phyloP scores from a whole-genome alignment of 2,113 vertebrate genomes.

The Chloropsis cyanopogon region DNA sequence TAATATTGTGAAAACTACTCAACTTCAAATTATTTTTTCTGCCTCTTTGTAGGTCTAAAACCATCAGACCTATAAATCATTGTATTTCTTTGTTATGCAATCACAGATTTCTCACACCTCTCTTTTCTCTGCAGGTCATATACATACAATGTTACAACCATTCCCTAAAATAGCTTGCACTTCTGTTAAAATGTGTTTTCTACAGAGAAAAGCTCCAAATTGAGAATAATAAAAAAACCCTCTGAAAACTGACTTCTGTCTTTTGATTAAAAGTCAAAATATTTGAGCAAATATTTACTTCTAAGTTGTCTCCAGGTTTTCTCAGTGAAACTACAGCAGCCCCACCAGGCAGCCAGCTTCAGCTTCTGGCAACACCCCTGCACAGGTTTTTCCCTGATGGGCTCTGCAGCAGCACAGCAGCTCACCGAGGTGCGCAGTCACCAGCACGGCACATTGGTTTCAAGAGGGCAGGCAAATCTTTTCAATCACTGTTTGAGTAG shows the following conservation, averaged over 20 bases:
- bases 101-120: neutral
- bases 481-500: neutral
- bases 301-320: neutral
- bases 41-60: neutral
- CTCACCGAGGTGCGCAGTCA: fast-evolving
- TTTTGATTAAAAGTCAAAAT: neutral
- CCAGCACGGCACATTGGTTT: neutral
- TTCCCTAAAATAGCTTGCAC: neutral
- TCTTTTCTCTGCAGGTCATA: neutral
- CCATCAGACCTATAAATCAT: neutral
- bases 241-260: neutral
- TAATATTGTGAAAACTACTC: neutral
- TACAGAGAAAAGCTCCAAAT: neutral
- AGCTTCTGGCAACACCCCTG: neutral
- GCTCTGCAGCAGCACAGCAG: neutral
- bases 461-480: neutral
- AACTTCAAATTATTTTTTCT: neutral
- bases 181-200: neutral
- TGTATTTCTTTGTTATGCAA: neutral
- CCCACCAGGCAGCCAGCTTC: neutral
- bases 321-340: neutral
- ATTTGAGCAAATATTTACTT: neutral
- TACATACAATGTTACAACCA: neutral
- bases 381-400: fast-evolving
- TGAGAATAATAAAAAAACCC: neutral